These are phyloP conservation scores for Ceratosolen fusciceps DNA, from an alignment of 1,140 invertebrate species.

Conservation along the genomic window DNA sequence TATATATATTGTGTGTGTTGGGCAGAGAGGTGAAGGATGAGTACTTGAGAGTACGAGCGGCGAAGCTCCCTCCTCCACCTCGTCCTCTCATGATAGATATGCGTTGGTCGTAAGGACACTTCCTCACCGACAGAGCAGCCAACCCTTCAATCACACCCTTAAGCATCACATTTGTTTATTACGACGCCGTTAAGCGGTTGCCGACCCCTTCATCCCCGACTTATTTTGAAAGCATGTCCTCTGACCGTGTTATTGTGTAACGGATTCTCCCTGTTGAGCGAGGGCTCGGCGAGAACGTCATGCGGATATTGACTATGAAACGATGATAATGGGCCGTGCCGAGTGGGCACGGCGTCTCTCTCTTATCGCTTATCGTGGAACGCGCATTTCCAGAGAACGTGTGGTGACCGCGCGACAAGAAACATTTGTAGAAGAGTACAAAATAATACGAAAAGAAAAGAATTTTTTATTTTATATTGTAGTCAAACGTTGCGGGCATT, in stretches of 20 bases:
- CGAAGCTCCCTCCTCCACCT: no score
- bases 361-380: constrained; percentile 29
- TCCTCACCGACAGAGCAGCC: no score
- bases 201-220: no score
- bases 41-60: no score
- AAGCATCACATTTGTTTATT: no score
- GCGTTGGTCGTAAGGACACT: no score
- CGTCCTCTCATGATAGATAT: no score
- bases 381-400: constrained; percentile 1
- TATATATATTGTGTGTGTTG: no score
- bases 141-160: no score
- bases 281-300: background rate
- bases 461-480: constrained; percentile 42
- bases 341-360: background rate
- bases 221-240: constrained; percentile 41
- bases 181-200: no score
- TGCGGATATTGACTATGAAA: background rate
- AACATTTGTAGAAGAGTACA: constrained; percentile 48
- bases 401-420: constrained; percentile 10
- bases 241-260: constrained; percentile 11
- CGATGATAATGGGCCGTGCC: constrained; percentile 1
- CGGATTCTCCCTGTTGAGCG: background rate
- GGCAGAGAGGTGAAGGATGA: no score
- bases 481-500: constrained; percentile 45
- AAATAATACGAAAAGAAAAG: constrained; percentile 39